Evolutionary conservation across 1,140 invertebrate species (phyloP), one percentile per base, ranked within the genome.

Genomic region (Drosophila tristis): DNA sequence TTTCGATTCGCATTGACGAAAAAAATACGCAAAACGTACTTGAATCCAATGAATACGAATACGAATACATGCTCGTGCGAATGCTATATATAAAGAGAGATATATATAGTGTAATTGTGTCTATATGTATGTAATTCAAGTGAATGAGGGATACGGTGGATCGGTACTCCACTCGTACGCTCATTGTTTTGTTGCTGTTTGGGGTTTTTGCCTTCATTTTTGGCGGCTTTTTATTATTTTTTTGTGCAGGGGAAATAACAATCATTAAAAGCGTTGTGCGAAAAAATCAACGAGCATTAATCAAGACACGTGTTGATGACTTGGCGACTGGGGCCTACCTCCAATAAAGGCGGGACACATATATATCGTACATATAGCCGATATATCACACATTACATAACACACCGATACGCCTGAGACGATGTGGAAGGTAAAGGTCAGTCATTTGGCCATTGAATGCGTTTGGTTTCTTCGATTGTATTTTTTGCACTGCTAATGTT

Each of bases 1-100:
- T 82, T 82, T 82, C 53, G 80, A 84, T 78, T 81, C 70, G 80
- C 79, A 84, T 74, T 78, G 70, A 78, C 64, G 73, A 81, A 82
- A 81, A 81, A 82, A 53, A 49, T 71, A 50, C 68, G 60, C 68
- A 20, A 78, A 44, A 58, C 64, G 79, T 78, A 84, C 75, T 84
- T 74, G 80, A 78, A 82, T 74, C 31, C 31, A 35, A 35, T 50
- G 25, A 39, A 43, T 53, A 26, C 60, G 25, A 39, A 43, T 53
- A 26, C 60, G 29, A 13, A 15, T 23, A 48, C 29, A 50, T 39
- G 35, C 35, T 39, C 35, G 4, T 2, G 13, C 35, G 35, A 39
- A 39, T 39, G 35, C 35, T 39, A 39, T 13, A 54, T 63, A 51
- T 66, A 67, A 39, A 44, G 4, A 5, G 2, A 39, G 4, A 39